phyloP scores from a whole-genome alignment of 2,888 invertebrate species.

The Lacanobia oleracea region DNA sequence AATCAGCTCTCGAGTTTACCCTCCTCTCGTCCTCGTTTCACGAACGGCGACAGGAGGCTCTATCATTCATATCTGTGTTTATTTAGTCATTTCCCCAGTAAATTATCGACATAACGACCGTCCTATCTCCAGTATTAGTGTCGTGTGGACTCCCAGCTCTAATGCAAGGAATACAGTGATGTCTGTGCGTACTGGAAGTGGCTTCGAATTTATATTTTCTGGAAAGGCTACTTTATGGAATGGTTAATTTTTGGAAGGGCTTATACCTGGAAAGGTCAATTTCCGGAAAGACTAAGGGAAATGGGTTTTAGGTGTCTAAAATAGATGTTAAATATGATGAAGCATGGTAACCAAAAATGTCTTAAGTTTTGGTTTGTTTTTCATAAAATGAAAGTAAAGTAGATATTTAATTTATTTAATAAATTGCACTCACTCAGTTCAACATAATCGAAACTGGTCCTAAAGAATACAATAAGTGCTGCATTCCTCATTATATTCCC shows the following conservation, averaged over 20 bases:
- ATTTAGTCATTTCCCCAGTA: slow-evolving; percentile 79
- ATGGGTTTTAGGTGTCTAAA: no score
- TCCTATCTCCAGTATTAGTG: slow-evolving; percentile 76
- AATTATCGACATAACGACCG: slow-evolving; percentile 76
- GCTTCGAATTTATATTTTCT: neutral
- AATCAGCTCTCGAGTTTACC: slow-evolving; percentile 38
- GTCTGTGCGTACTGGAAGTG: slow-evolving; percentile 62
- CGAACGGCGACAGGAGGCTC: slow-evolving; percentile 61
- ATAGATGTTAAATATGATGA: no score
- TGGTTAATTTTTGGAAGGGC: neutral
- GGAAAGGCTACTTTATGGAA: neutral
- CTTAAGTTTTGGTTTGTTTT: neutral
- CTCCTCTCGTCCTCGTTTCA: slow-evolving; percentile 25
- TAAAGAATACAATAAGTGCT: neutral
- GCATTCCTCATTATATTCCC: slow-evolving; percentile 14
- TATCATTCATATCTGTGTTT: slow-evolving; percentile 78
- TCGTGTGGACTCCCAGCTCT: slow-evolving; percentile 68
- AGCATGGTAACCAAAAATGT: neutral
- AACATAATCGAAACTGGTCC: slow-evolving; percentile 10
- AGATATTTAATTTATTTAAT: slow-evolving; percentile 13
- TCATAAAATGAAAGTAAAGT: neutral
- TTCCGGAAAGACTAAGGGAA: no score
- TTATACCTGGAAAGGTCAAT: neutral
- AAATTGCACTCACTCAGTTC: neutral
- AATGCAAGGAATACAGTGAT: slow-evolving; percentile 57